These are phyloP conservation scores for Sternarchorhynchus goeldii DNA, from an alignment of 2,797 vertebrate genomes.

Conservation along the genomic window DNA sequence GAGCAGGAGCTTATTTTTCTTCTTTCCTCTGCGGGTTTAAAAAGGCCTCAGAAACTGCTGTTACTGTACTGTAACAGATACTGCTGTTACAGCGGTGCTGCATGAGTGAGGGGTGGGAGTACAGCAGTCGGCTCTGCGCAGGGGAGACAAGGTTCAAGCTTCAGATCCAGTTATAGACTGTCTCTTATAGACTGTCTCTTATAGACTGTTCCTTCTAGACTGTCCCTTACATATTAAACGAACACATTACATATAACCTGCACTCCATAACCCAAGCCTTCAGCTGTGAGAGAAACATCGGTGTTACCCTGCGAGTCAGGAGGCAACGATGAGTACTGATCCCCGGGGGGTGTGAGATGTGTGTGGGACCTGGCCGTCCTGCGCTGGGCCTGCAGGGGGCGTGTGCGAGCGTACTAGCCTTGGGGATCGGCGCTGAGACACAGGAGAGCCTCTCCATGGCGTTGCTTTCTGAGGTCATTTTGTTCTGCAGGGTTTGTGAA, in stretches of 20 bases:
- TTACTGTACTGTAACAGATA: too few species aligned
- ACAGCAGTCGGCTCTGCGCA: neutral
- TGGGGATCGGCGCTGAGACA: constrained; percentile 60
- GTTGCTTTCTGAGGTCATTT: constrained; percentile 84
- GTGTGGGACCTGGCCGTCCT: too few species aligned
- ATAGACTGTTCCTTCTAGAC: neutral
- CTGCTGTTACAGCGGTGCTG: constrained; percentile 13
- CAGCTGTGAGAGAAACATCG: constrained; percentile 16
- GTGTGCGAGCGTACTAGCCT: constrained; percentile 14
- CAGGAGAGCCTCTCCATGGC: constrained; percentile 71
- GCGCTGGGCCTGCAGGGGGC: constrained; percentile 7
- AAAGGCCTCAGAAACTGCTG: too few species aligned
- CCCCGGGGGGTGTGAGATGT: constrained; percentile 6
- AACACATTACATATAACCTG: neutral
- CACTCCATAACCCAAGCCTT: neutral
- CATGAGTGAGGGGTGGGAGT: constrained; percentile 23
- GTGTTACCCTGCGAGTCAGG: neutral
- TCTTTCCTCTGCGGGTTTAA: too few species aligned
- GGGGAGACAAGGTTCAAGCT: neutral
- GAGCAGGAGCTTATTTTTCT: too few species aligned
- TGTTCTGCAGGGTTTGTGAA: constrained; percentile 89
- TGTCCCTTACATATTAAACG: neutral
- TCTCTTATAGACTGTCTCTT: neutral
- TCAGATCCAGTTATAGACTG: too few species aligned
- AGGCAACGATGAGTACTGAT: too few species aligned